Base-by-base conservation (phyloP, 2,888 invertebrate species). In the Rhimphoctona megacephalus region DNA sequence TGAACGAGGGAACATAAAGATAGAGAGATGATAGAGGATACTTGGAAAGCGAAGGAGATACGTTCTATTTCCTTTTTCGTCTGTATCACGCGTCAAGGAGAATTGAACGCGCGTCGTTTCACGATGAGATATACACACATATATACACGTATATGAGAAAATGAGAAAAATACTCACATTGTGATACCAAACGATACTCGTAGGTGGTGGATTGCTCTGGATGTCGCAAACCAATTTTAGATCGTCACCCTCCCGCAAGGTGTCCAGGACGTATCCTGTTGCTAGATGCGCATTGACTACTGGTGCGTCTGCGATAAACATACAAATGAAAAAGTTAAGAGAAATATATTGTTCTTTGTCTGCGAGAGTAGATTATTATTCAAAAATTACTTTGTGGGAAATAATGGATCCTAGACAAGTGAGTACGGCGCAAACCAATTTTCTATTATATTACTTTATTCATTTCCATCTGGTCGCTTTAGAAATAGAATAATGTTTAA, bases 211-310 rank as follows among this genome's bases (percentile, higher is more conserved):
- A 87, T 97, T 96, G 66, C 98, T 97, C 89, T 97, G 96, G 39
- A 97, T 97, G 88, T 97, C 96, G 93, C 98, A 98, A 79, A 96
- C 95, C 79, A 98, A 95, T 90, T 96, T 96, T 76, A 98, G 96
- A 90, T 97, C 97, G 90, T 97, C 97, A 70, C 97, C 97, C 94
- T 98, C 98, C 87, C 96, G 94, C 88, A 96, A 95, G 39, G 96
- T 96, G 92, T 96, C 96, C 91, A 96, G 95, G 22, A 96, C 96
- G 91, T 96, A 95, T 70, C 95, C 95, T 8, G 95, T 93, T 93
- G 96, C 96, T 92, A 96, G 94, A 89, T 96, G 95, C 90, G 97
- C 96, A 83, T 96, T 96, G 11, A 97, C 97, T 57, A 96, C 96
- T 72, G 98, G 98, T 72, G 97, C 96, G 95, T 98, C 98, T 98